These are phyloP conservation scores for Hippopotamus amphibius DNA, from an alignment of 2,113 vertebrate species.

Conservation along the genomic window DNA sequence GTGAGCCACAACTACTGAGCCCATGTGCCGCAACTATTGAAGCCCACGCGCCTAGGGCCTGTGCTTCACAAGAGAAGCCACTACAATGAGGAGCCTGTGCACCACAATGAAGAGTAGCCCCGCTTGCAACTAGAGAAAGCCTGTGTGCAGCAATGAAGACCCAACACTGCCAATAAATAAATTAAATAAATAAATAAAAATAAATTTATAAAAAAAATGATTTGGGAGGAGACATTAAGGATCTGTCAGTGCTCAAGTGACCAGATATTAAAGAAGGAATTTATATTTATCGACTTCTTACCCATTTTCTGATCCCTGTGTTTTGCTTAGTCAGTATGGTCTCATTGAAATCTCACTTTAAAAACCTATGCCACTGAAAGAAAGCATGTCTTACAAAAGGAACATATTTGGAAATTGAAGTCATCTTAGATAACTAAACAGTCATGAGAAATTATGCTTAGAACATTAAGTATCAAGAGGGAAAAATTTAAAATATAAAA, in stretches of 20 bases:
- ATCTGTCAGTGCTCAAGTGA: neutral
- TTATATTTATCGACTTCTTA: neutral
- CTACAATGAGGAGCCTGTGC: too few species aligned
- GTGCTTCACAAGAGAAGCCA: too few species aligned
- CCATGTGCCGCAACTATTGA: too few species aligned
- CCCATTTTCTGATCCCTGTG: neutral
- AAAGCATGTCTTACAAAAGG: neutral
- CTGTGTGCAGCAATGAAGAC: too few species aligned
- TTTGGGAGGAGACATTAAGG: neutral
- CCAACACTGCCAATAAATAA: too few species aligned
- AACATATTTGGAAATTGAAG: neutral
- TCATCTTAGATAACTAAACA: neutral
- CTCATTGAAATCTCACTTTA: neutral
- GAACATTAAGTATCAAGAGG: neutral
- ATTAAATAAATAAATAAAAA: too few species aligned
- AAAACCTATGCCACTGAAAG: neutral
- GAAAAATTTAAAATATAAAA: neutral
- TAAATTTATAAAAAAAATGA: neutral
- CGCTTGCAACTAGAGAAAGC: too few species aligned
- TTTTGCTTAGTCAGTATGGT: neutral
- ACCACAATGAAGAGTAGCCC: too few species aligned
- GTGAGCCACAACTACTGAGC: too few species aligned
- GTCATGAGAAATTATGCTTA: neutral
- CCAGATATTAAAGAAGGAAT: neutral
- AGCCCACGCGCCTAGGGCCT: too few species aligned